phyloP scores from a whole-genome alignment of 2,888 invertebrate genomes.

The Amblyjoppa proteus region DNA sequence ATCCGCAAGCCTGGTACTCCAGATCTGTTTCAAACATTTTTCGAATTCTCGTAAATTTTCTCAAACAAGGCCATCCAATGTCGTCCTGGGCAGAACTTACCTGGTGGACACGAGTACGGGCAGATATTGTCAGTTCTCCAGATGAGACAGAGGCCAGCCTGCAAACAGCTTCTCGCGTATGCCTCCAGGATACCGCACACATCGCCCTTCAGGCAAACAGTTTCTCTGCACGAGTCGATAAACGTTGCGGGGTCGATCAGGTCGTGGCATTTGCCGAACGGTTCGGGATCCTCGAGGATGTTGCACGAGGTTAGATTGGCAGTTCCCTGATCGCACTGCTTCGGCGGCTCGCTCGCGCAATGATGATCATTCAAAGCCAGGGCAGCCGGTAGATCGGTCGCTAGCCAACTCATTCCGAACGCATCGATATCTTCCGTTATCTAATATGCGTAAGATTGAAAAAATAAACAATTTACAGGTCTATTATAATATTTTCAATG shows the following conservation, averaged over 20 bases:
- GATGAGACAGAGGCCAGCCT: slow-evolving; percentile 90
- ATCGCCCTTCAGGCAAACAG: slow-evolving; percentile 87
- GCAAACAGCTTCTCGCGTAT: slow-evolving; percentile 91
- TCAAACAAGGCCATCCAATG: background rate
- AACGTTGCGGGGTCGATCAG: slow-evolving; percentile 90
- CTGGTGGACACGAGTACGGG: slow-evolving; percentile 88
- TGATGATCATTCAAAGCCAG: slow-evolving; percentile 77
- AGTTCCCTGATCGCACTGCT: slow-evolving; percentile 86
- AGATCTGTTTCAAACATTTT: slow-evolving; percentile 78
- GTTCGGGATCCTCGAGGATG: slow-evolving; percentile 86
- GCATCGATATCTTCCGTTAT: slow-evolving; percentile 86
- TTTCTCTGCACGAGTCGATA: slow-evolving; percentile 90
- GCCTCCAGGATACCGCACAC: slow-evolving; percentile 89
- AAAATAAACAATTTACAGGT: background rate
- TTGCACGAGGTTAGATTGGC: slow-evolving; percentile 89
- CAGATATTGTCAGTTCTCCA: slow-evolving; percentile 90
- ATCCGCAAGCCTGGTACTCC: slow-evolving; percentile 86
- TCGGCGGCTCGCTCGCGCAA: slow-evolving; percentile 81
- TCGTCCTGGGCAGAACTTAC: slow-evolving; percentile 74
- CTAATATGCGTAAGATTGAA: slow-evolving; percentile 71
- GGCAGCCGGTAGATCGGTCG: slow-evolving; percentile 66
- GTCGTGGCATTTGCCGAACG: slow-evolving; percentile 90
- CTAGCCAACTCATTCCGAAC: slow-evolving; percentile 87
- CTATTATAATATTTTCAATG: background rate
- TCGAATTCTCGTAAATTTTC: background rate